Percentiles rank a stretch among this genome's conserved stretches.
These are phyloP conservation scores for Alethe castanea DNA, from an alignment of 2,113 vertebrate genomes.

Conservation along the genomic window DNA sequence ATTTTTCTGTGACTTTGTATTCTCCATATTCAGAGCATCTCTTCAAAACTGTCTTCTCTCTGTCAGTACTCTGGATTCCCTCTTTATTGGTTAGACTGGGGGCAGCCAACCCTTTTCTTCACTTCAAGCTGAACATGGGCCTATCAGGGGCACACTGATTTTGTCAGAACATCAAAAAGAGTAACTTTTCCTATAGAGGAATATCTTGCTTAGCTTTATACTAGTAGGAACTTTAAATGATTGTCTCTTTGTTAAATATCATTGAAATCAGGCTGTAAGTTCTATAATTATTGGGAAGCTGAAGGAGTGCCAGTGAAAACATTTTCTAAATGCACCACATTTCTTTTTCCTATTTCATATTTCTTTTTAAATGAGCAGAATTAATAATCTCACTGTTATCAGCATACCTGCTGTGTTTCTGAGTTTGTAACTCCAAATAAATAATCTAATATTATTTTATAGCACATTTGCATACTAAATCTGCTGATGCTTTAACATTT, in stretches of 20 bases:
- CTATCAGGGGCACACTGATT: neutral
- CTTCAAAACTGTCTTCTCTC: neutral
- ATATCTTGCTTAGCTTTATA: neutral
- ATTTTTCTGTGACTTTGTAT: neutral
- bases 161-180: neutral
- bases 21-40: neutral
- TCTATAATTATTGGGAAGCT: neutral
- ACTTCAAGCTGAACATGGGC: neutral
- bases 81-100: neutral
- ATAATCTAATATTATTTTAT: neutral
- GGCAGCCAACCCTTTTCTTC: neutral
- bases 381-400: neutral
- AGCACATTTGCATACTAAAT: neutral
- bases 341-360: neutral
- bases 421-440: neutral
- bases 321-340: accelerated
- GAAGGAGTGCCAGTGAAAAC: neutral
- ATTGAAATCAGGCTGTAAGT: neutral
- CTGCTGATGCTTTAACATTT: neutral
- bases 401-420: neutral
- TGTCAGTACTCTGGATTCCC: neutral
- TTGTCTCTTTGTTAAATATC: neutral
- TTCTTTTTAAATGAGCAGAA: neutral
- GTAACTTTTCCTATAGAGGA: neutral
- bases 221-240: neutral